A percentile compares a stretch with the other conserved stretches of the same genome.
Evolutionary conservation across 2,888 invertebrate genomes (phyloP).

Genomic region (Catotricha subobsoleta): DNA sequence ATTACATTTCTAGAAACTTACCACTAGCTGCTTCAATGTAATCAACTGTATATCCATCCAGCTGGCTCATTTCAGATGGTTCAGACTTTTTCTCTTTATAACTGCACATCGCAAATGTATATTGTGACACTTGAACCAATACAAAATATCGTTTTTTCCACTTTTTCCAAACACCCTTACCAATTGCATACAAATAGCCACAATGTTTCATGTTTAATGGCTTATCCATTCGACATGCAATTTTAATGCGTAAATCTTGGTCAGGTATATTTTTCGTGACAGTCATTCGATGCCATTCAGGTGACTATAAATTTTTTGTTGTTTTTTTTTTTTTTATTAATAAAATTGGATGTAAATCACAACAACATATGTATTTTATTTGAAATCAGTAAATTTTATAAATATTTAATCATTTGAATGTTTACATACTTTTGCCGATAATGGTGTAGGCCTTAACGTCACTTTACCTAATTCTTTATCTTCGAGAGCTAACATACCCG

Average conservation of each 20-base stretch:
- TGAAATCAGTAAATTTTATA: conserved; percentile 1
- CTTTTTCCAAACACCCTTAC: conserved; percentile 97
- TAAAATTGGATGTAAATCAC: too few species aligned
- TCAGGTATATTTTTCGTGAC: conserved; percentile 89
- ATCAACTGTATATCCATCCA: conserved; percentile 98
- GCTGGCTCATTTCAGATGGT: conserved; percentile 98
- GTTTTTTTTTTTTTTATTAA: too few species aligned
- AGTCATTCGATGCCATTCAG: conserved; percentile 97
- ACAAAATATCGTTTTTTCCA: conserved; percentile 99
- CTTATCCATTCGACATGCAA: conserved; percentile 96
- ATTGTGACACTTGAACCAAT: conserved; percentile 96
- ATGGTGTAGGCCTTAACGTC: conserved; percentile 66
- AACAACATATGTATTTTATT: neutral
- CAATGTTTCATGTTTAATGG: conserved; percentile 99
- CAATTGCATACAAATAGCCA: conserved; percentile 83
- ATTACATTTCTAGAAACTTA: conserved; percentile 27
- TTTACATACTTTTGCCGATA: conserved; percentile 57
- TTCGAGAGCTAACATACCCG: conserved; percentile 92
- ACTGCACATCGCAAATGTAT: conserved; percentile 99
- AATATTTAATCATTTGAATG: neutral
- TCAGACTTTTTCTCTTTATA: conserved; percentile 99
- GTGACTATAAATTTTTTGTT: conserved; percentile 37
- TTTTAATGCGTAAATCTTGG: conserved; percentile 90
- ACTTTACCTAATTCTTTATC: conserved; percentile 97
- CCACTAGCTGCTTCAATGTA: conserved; percentile 94